These are phyloP conservation scores for Virgularia gustaviana DNA, from an alignment of 92 coral and sea anemone genomes.

Conservation along the genomic window DNA sequence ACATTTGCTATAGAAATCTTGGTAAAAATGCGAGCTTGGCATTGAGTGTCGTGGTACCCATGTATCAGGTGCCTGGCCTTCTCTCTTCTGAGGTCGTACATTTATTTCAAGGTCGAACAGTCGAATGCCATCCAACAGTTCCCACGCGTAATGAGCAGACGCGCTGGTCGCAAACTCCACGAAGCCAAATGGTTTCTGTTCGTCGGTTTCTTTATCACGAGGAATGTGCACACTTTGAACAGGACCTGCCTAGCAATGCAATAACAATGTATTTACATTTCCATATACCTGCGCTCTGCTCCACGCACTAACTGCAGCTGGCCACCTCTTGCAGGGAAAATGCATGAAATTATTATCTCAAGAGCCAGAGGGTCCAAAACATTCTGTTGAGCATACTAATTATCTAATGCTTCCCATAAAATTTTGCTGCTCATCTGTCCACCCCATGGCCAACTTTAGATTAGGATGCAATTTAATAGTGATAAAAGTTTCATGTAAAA, in stretches of 20 bases:
- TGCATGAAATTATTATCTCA: no score
- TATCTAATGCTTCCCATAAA: no score
- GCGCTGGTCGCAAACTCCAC: conserved; percentile 71
- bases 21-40: conserved; percentile 8
- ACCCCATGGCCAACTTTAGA: no score
- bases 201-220: conserved; percentile 82
- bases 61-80: conserved; percentile 14
- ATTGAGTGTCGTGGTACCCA: conserved; percentile 19
- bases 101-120: conserved; percentile 64
- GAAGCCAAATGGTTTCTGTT: conserved; percentile 69
- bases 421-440: no score
- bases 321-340: no score
- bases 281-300: no score
- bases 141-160: conserved; percentile 70
- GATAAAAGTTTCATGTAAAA: no score
- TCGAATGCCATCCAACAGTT: conserved; percentile 70
- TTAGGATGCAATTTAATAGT: no score
- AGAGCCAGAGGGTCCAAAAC: no score
- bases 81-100: conserved; percentile 49
- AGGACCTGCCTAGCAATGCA: conserved; percentile 99
- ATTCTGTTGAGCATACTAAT: no score
- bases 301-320: no score
- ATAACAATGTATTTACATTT: no score
- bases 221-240: conserved; percentile 76
- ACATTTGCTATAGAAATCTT: conserved; percentile 10